Evolutionary conservation across 2,888 invertebrate species (phyloP).

Genomic region (Tineola bisselliella): DNA sequence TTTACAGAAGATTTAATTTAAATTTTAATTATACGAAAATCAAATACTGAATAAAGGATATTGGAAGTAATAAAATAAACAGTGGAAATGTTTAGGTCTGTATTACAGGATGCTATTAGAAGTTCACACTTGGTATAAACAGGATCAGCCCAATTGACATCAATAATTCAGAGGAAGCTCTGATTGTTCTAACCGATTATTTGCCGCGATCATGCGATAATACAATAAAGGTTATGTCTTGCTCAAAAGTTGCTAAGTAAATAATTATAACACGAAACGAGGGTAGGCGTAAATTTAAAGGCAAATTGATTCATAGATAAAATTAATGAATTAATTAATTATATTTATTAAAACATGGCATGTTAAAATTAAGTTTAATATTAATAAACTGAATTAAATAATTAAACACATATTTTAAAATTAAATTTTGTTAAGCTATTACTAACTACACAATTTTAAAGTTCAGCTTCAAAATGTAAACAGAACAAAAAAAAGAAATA

Average conservation of each 20-base stretch:
- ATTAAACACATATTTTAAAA: too few species aligned
- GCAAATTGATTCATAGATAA: neutral
- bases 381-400: too few species aligned
- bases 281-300: neutral
- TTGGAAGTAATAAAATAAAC: neutral
- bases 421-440: too few species aligned
- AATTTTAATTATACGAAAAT: too few species aligned
- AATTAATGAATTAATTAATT: too few species aligned
- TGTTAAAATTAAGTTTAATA: too few species aligned
- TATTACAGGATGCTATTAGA: neutral
- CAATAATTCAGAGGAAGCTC: neutral
- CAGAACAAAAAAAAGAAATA: slow-evolving; percentile 14
- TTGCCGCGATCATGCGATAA: neutral
- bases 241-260: too few species aligned
- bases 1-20: too few species aligned
- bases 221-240: neutral
- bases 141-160: slow-evolving; percentile 7
- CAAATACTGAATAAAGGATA: too few species aligned
- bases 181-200: slow-evolving; percentile 2
- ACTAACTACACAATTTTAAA: too few species aligned
- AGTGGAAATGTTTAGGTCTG: neutral
- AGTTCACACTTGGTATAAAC: neutral
- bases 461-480: too few species aligned
- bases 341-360: too few species aligned
- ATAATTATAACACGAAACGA: neutral